phyloP scores from a whole-genome alignment of 1,140 invertebrate species.

The Galleria mellonella region DNA sequence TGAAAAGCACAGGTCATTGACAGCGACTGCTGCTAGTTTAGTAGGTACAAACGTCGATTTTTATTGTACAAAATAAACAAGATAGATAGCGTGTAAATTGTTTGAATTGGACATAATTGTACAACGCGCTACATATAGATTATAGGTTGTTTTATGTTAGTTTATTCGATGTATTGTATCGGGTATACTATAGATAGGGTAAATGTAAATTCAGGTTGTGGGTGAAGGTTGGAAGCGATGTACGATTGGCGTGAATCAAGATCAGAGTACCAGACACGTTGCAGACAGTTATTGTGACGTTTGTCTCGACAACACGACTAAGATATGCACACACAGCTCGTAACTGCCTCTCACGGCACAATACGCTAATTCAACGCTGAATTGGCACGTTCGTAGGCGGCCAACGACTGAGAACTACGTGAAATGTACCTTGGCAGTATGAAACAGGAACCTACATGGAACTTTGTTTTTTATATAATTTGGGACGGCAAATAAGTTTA shows the following conservation, averaged over 20 bases:
- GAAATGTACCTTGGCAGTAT: no score
- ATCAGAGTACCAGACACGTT: conserved; percentile 35
- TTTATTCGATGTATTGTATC: conserved; percentile 1
- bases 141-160: conserved; percentile 8
- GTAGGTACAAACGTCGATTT: conserved; percentile 12
- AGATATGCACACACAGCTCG: conserved; percentile 37
- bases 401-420: conserved; percentile 8
- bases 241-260: conserved; percentile 32
- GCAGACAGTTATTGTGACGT: conserved; percentile 64
- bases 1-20: conserved; percentile 52
- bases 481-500: no score
- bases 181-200: no score
- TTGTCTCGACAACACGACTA: conserved; percentile 28
- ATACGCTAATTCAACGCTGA: conserved; percentile 54
- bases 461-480: no score
- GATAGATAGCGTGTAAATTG: conserved; percentile 17
- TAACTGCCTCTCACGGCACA: conserved; percentile 40
- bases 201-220: conserved; percentile 13
- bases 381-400: conserved; percentile 46
- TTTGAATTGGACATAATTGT: conserved; percentile 30
- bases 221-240: conserved; percentile 31
- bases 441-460: no score
- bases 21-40: conserved; percentile 13
- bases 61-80: conserved; percentile 25
- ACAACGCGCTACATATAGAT: conserved; percentile 3